phyloP scores from a whole-genome alignment of 2,888 invertebrate species.

The Harmothoe impar region DNA sequence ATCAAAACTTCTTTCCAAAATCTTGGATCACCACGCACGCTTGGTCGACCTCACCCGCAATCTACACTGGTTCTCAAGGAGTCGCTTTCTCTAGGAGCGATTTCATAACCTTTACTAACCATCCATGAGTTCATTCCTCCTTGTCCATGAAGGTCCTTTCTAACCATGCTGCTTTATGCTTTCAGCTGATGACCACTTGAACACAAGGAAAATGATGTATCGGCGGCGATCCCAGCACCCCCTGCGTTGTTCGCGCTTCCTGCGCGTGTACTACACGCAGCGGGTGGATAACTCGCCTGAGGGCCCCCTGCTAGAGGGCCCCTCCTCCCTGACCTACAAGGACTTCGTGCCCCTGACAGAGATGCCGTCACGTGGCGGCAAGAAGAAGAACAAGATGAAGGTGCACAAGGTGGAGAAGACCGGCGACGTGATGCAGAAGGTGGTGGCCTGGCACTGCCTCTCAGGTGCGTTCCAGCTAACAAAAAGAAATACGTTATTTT shows the following conservation, averaged over 20 bases:
- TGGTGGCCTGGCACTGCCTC: constrained; percentile 41
- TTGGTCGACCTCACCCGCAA: too few relatives aligned
- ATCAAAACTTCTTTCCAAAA: too few relatives aligned
- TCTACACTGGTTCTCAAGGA: too few relatives aligned
- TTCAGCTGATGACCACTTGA: not conserved
- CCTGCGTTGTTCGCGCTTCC: not conserved
- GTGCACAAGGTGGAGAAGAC: not conserved
- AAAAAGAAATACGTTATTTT: too few relatives aligned
- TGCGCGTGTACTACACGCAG: constrained; percentile 51
- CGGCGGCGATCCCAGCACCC: not conserved
- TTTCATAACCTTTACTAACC: too few relatives aligned
- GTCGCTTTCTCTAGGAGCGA: too few relatives aligned
- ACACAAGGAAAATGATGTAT: not conserved
- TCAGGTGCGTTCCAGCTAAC: not conserved
- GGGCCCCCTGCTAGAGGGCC: not conserved
- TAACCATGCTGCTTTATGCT: too few relatives aligned
- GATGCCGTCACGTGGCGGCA: not conserved
- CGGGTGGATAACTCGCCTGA: not conserved
- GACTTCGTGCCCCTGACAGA: not conserved
- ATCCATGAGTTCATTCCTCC: too few relatives aligned
- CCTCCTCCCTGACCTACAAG: constrained; percentile 5
- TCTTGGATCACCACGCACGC: too few relatives aligned
- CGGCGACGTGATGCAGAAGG: constrained; percentile 27
- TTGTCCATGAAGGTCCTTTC: too few relatives aligned
- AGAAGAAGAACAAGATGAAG: constrained; percentile 13